phyloP scores from a whole-genome alignment of 2,797 vertebrate species.

The Argyrosomus regius region DNA sequence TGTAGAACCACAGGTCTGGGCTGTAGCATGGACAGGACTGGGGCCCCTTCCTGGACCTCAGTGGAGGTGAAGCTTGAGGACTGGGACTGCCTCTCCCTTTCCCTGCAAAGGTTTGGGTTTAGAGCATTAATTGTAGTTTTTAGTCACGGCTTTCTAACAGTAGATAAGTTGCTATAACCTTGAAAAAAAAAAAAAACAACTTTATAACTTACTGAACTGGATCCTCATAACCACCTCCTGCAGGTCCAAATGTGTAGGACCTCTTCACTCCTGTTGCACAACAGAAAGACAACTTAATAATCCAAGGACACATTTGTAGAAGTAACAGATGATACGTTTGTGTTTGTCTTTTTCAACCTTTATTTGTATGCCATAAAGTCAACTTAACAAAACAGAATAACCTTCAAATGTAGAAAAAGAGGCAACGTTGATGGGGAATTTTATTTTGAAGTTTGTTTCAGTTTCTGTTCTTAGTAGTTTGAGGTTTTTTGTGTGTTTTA shows the following conservation, averaged over 20 bases:
- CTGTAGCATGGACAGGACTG: constrained; percentile 88
- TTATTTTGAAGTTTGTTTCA: background rate
- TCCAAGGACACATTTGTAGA: background rate
- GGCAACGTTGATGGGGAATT: background rate
- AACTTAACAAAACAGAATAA: background rate
- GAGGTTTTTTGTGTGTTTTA: background rate
- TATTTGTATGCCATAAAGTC: background rate
- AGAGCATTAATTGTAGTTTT: constrained; percentile 1
- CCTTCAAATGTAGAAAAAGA: background rate
- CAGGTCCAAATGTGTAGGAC: constrained; percentile 92
- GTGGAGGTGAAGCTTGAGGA: constrained; percentile 94
- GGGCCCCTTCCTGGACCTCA: constrained; percentile 89
- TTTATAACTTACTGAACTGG: constrained; percentile 88
- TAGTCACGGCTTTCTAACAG: background rate
- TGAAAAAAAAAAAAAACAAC: constrained; percentile 5
- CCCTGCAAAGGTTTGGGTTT: constrained; percentile 78
- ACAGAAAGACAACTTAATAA: constrained; percentile 29
- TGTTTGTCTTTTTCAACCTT: background rate
- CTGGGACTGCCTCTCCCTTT: constrained; percentile 93
- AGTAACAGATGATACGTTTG: background rate
- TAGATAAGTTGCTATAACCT: background rate
- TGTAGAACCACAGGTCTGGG: constrained; percentile 91
- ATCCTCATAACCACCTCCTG: constrained; percentile 93
- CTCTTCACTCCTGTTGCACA: constrained; percentile 88
- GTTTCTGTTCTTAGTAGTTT: background rate